Evolutionary conservation across 2,797 vertebrate species (phyloP).

Genomic region (Coluber constrictor): DNA sequence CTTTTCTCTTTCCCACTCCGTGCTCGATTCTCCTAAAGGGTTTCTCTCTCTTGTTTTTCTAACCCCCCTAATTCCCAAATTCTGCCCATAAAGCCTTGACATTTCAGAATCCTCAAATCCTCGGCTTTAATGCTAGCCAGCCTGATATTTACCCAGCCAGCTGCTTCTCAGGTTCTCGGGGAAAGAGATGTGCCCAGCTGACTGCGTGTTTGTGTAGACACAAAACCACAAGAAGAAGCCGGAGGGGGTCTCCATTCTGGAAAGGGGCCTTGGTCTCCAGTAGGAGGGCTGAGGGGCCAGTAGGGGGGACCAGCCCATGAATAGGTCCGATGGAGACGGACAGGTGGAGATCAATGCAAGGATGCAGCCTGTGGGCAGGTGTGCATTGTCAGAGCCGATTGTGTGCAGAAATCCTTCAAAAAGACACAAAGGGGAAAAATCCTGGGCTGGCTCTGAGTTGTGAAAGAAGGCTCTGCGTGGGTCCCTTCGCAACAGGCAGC

Average conservation of each 20-base stretch:
- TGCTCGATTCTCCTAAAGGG: too few species aligned
- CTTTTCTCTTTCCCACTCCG: accelerated
- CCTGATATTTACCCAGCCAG: not conserved
- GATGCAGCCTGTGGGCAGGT: too few species aligned
- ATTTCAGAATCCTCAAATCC: not conserved
- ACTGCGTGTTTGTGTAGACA: too few species aligned
- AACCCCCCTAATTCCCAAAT: not conserved
- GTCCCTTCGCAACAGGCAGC: not conserved
- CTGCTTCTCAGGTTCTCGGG: not conserved
- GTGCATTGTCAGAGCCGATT: not conserved
- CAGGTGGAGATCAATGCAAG: not conserved
- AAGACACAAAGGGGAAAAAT: not conserved
- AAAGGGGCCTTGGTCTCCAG: not conserved
- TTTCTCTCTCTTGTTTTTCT: too few species aligned
- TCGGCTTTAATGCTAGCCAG: not conserved
- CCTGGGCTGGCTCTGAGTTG: not conserved
- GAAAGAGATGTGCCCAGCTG: too few species aligned
- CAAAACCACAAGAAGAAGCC: too few species aligned
- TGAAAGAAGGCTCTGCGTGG: too few species aligned
- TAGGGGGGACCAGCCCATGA: not conserved
- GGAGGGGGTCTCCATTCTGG: not conserved
- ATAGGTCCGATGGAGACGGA: not conserved
- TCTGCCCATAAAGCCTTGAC: not conserved
- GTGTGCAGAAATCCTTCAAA: not conserved
- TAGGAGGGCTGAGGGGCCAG: too few species aligned